A percentile compares a stretch with the other conserved stretches of the same genome.
These are phyloP conservation scores for Popillia japonica DNA, from an alignment of 1,140 invertebrate species.

Conservation along the genomic window DNA sequence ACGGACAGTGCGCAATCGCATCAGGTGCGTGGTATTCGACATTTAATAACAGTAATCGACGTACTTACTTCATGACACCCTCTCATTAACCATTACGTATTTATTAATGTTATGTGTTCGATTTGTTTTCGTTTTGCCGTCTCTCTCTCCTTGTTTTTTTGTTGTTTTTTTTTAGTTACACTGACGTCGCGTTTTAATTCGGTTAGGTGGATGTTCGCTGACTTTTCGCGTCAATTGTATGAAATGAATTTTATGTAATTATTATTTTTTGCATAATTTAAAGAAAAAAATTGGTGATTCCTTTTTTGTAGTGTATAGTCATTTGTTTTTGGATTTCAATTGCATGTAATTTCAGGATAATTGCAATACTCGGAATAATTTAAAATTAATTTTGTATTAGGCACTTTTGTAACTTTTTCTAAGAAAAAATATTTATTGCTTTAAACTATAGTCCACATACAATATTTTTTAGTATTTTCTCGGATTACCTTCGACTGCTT, in stretches of 20 bases:
- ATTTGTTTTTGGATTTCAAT: no score
- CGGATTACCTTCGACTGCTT: no score
- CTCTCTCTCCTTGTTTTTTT: not conserved
- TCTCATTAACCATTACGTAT: slow-evolving; percentile 54
- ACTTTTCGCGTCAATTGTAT: not conserved
- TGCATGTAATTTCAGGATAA: no score
- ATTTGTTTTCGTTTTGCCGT: slow-evolving; percentile 7
- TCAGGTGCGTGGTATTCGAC: slow-evolving; percentile 54
- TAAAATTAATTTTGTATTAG: no score
- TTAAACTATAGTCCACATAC: no score
- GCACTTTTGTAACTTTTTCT: no score
- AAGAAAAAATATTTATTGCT: no score
- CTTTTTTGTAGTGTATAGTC: no score
- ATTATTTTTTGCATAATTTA: not conserved
- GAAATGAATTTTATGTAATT: not conserved
- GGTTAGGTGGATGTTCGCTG: not conserved
- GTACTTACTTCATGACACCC: slow-evolving; percentile 46
- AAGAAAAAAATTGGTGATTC: not conserved
- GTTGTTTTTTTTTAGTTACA: slow-evolving; percentile 9
- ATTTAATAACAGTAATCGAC: slow-evolving; percentile 54
- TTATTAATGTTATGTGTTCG: slow-evolving; percentile 49
- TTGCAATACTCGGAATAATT: no score
- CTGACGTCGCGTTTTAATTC: not conserved
- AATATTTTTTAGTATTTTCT: no score
- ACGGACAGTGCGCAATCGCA: slow-evolving; percentile 54